Conservation (phyloP, 2,888 invertebrate genomes). For the Drosophila nigricruria region DNA sequence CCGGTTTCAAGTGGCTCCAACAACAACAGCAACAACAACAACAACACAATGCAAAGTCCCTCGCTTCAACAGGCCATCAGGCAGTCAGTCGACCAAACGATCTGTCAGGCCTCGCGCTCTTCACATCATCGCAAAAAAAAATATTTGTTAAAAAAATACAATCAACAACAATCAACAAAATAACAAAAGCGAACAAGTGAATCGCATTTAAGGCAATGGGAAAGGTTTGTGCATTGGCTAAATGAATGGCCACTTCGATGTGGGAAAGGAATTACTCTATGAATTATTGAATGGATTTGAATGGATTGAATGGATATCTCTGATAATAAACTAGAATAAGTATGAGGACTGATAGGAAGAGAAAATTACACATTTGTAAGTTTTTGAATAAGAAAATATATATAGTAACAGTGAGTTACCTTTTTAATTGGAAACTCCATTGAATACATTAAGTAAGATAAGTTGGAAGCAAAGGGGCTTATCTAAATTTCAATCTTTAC, state of each 20-base stretch:
- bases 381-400: too few species aligned
- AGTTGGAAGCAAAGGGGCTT: too few species aligned
- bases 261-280: neutral
- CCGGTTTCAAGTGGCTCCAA: conserved; percentile 65
- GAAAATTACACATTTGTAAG: neutral
- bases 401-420: too few species aligned
- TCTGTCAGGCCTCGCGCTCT: conserved; percentile 65
- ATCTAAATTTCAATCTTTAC: too few species aligned
- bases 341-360: neutral
- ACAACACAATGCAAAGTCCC: conserved; percentile 44
- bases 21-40: conserved; percentile 29
- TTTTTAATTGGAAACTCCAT: too few species aligned
- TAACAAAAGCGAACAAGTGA: conserved; percentile 44
- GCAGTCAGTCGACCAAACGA: conserved; percentile 67
- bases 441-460: too few species aligned
- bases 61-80: conserved; percentile 50
- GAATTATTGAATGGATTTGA: neutral
- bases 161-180: conserved; percentile 36
- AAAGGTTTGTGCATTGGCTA: conserved; percentile 17
- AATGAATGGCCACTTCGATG: neutral
- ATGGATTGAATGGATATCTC: too few species aligned
- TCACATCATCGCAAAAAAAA: conserved; percentile 39
- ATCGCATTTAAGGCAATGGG: conserved; percentile 20
- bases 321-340: neutral
- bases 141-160: conserved; percentile 51